Evolutionary conservation across 2,113 vertebrate species (phyloP).

Genomic region (Psophia crepitans): DNA sequence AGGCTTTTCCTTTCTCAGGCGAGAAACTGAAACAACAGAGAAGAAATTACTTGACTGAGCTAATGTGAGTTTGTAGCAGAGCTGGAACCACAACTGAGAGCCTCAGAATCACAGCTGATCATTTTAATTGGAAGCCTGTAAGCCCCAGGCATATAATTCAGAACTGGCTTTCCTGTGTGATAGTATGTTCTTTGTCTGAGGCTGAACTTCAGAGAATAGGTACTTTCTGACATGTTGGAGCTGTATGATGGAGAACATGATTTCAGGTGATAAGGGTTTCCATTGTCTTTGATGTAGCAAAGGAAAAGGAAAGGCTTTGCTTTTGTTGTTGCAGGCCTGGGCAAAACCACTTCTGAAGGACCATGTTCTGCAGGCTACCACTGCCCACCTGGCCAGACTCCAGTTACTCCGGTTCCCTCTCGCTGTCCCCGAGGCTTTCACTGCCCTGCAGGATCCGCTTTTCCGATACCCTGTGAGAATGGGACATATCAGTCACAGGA

Average conservation of each 20-base stretch:
- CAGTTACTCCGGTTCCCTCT: background rate
- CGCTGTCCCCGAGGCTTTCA: background rate
- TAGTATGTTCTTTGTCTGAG: background rate
- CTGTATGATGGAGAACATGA: background rate
- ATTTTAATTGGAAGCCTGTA: background rate
- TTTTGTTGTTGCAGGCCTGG: background rate
- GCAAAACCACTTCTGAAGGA: background rate
- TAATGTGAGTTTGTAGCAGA: background rate
- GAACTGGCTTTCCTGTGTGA: background rate
- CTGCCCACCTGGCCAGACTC: slow-evolving; percentile 51
- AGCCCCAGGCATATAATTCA: background rate
- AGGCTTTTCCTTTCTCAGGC: background rate
- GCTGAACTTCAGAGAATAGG: background rate
- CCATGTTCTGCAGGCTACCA: slow-evolving; percentile 7
- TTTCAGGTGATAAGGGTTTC: background rate
- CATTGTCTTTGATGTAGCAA: background rate
- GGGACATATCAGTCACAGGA: slow-evolving; percentile 73
- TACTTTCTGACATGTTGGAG: background rate
- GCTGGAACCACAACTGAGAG: background rate
- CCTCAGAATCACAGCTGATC: background rate
- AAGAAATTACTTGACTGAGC: background rate
- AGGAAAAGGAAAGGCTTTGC: background rate
- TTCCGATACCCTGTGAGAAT: slow-evolving; percentile 72
- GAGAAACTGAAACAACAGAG: background rate
- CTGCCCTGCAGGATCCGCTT: slow-evolving; percentile 54